Evolutionary conservation across 2,797 vertebrate species (phyloP).

Genomic region (Mormyrops attenuatus): DNA sequence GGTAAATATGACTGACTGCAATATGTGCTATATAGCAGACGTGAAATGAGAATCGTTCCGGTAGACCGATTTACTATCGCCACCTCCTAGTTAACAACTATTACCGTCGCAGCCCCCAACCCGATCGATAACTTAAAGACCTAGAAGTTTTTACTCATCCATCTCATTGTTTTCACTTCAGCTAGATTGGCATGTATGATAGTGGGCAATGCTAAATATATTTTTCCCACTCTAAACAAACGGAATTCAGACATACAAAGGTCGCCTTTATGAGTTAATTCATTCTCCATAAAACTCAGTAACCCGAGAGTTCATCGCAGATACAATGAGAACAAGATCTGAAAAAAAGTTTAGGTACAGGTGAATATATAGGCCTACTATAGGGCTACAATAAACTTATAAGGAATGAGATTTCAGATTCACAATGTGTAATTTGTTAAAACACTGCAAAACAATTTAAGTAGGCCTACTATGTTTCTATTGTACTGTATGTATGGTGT

Average conservation of each 20-base stretch:
- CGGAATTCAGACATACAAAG: neutral
- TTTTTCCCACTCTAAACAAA: neutral
- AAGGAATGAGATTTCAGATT: neutral
- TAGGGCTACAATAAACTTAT: neutral
- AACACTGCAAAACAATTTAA: neutral
- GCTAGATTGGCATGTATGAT: neutral
- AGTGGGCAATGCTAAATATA: neutral
- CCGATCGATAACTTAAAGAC: neutral
- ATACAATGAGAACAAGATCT: neutral
- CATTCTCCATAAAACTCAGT: neutral
- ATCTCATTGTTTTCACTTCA: neutral
- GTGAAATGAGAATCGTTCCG: neutral
- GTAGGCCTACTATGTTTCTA: neutral
- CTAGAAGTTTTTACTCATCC: neutral
- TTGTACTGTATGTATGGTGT: neutral
- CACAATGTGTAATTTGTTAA: neutral
- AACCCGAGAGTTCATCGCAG: neutral
- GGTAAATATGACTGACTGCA: neutral
- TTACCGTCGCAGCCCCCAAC: neutral
- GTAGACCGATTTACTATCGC: neutral
- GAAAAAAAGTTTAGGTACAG: neutral
- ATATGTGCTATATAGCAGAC: neutral
- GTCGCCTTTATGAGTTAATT: neutral
- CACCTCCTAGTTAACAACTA: neutral
- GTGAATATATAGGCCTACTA: neutral